These are phyloP conservation scores for Intellagama lesueurii DNA, from an alignment of 2,797 vertebrate species.

Conservation along the genomic window DNA sequence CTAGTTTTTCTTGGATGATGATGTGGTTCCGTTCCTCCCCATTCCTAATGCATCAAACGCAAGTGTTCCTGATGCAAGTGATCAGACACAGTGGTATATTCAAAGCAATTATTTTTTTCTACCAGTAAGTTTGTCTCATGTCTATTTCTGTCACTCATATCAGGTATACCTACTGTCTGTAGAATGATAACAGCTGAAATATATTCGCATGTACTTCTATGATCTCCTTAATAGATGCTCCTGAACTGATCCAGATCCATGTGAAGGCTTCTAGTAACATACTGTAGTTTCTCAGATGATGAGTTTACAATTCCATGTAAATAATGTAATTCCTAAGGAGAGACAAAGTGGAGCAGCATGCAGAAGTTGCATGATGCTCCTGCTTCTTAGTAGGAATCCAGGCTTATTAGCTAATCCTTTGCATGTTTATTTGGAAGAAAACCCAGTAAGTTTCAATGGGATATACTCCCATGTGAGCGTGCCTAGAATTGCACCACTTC, in stretches of 20 bases:
- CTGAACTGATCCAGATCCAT: not conserved
- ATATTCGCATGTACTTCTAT: not conserved
- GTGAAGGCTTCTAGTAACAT: not conserved
- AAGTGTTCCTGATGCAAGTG: slow-evolving; percentile 79
- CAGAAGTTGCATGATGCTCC: not conserved
- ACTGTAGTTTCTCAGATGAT: not conserved
- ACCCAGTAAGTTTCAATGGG: not conserved
- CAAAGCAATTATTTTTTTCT: slow-evolving; percentile 93
- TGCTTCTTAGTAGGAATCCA: not conserved
- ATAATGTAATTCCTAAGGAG: not conserved
- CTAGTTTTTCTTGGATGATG: slow-evolving; percentile 93
- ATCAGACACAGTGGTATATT: slow-evolving; percentile 78
- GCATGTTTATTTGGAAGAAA: not conserved
- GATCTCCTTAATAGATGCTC: not conserved
- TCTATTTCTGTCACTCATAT: slow-evolving; percentile 22
- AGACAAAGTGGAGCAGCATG: not conserved
- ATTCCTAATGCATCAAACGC: slow-evolving; percentile 88
- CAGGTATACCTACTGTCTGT: slow-evolving; percentile 21
- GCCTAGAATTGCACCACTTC: not conserved
- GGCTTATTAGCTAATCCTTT: not conserved
- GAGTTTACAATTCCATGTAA: not conserved
- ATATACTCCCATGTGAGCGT: too few species aligned
- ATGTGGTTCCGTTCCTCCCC: slow-evolving; percentile 73
- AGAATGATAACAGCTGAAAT: not conserved
- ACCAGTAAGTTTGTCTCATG: slow-evolving; percentile 85